Conservation (phyloP, 2,797 vertebrate species). For the Sebastiscus albofasciatus region DNA sequence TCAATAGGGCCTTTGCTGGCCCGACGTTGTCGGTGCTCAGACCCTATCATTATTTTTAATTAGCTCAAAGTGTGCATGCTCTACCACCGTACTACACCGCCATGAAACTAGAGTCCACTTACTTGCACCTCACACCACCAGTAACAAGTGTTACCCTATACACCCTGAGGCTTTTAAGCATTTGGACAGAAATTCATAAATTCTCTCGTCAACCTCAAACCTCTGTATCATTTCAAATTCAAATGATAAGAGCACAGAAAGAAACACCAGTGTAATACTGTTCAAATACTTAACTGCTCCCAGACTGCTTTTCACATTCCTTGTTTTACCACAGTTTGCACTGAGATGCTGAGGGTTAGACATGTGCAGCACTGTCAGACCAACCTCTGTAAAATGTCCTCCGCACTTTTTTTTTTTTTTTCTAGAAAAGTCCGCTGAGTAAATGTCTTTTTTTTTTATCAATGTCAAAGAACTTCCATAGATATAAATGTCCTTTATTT, state of each 20-base stretch:
- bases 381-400: not conserved
- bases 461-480: not conserved
- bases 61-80: not conserved
- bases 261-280: not conserved
- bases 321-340: not conserved
- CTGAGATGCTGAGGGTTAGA: not conserved
- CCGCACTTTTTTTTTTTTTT: not conserved
- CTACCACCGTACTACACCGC: not conserved
- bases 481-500: not conserved
- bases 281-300: not conserved
- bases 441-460: not conserved
- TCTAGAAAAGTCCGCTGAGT: not conserved
- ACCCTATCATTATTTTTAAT: not conserved
- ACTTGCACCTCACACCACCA: not conserved
- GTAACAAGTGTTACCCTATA: not conserved
- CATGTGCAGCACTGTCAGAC: not conserved
- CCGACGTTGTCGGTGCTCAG: too few relatives aligned
- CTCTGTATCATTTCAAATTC: not conserved
- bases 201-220: not conserved
- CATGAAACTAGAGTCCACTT: not conserved
- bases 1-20: too few relatives aligned
- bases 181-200: not conserved
- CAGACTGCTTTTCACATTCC: not conserved
- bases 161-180: not conserved
- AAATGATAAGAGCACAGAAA: not conserved